A percentile compares a stretch with the other conserved stretches of the same genome.
These are phyloP conservation scores for Leptinotarsa defecta DNA, from an alignment of 1,140 invertebrate genomes.

Conservation along the genomic window DNA sequence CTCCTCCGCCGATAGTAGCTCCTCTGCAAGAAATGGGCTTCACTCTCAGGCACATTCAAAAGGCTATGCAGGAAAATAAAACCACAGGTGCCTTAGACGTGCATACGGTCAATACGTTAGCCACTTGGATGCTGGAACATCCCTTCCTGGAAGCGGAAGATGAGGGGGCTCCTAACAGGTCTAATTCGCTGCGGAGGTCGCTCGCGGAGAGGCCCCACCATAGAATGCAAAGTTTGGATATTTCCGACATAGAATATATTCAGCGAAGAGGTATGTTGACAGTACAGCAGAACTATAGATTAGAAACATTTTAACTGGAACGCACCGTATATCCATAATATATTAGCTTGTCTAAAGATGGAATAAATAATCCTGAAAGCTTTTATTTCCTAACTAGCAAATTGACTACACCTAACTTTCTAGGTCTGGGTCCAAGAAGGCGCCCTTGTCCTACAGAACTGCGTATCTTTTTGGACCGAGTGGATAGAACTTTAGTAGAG, in stretches of 20 bases:
- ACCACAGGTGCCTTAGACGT: conserved; percentile 62
- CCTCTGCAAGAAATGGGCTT: conserved; percentile 71
- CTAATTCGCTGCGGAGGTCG: conserved; percentile 1
- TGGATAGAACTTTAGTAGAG: conserved; percentile 36
- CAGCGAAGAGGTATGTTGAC: conserved; percentile 30
- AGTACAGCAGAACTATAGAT: neutral
- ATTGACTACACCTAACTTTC: neutral
- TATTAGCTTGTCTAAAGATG: too few species aligned
- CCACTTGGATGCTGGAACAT: conserved; percentile 73
- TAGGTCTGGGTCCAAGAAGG: conserved; percentile 29
- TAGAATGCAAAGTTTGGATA: conserved; percentile 33
- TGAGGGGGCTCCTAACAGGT: conserved; percentile 2
- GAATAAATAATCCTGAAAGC: too few species aligned
- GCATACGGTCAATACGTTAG: conserved; percentile 64
- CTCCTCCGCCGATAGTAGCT: conserved; percentile 58
- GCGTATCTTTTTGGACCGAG: conserved; percentile 32
- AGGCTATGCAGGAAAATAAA: conserved; percentile 63
- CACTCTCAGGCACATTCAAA: conserved; percentile 63
- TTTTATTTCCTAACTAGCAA: too few species aligned
- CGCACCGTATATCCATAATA: too few species aligned
- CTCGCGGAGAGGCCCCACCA: conserved; percentile 23
- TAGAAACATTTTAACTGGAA: neutral
- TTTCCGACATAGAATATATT: conserved; percentile 21
- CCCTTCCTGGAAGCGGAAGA: conserved; percentile 57
- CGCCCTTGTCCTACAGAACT: conserved; percentile 26